phyloP scores from a whole-genome alignment of 2,888 invertebrate species.

The Agrotis clavis region DNA sequence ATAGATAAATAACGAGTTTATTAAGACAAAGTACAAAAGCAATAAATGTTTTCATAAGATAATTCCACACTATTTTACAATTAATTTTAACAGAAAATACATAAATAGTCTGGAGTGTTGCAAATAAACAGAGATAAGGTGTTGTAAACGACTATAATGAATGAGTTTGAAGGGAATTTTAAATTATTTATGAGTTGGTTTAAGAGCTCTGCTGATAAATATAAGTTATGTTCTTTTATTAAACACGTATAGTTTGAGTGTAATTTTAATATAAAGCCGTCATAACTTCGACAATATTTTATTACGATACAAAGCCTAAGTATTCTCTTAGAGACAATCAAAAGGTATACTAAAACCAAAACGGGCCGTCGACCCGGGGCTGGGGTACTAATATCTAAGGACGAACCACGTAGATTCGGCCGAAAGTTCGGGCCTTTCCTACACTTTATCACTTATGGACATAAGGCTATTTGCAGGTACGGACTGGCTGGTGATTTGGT shows the following conservation, averaged over 20 bases:
- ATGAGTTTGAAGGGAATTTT: slow-evolving; percentile 22
- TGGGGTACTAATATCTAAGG: no score
- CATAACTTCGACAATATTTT: not conserved
- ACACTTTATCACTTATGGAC: no score
- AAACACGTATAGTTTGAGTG: not conserved
- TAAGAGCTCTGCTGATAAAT: slow-evolving; percentile 2
- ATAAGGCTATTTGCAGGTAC: no score
- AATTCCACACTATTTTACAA: not conserved
- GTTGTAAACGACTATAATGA: slow-evolving; percentile 25
- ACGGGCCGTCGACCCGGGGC: no score
- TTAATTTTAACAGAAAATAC: slow-evolving; percentile 13
- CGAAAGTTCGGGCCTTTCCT: no score
- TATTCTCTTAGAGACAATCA: no score
- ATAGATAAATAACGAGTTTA: not conserved
- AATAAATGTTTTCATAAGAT: not conserved
- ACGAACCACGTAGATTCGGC: no score
- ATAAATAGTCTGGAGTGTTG: slow-evolving; percentile 23
- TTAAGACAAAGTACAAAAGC: not conserved
- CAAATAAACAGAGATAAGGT: slow-evolving; percentile 34
- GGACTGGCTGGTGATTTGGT: no score
- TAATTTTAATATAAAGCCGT: not conserved
- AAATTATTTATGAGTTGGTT: slow-evolving; percentile 32
- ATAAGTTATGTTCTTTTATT: slow-evolving; percentile 16
- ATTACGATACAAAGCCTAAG: no score
- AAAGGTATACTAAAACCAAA: no score